Evolutionary conservation across 2,888 invertebrate species (phyloP), one percentile per base, ranked within the genome.

Genomic region (Nemurella pictetii): DNA sequence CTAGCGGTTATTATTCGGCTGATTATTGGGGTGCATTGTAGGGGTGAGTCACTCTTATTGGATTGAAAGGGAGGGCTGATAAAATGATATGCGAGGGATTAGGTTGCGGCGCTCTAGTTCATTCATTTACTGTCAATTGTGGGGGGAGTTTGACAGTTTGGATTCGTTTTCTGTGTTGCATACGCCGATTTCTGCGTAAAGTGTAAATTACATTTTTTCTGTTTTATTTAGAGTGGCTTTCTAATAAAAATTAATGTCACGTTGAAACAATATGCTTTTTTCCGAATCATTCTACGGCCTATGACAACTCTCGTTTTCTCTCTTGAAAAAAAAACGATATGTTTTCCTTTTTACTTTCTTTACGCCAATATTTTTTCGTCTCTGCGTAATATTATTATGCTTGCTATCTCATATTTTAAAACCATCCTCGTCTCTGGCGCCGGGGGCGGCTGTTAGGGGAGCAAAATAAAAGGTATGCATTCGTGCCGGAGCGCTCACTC

Each of bases 21-120:
- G 28, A 78, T 78, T 78, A 78, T 78, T 78, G 30, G 28, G 30
- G 78, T 30, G 75, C 7, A 12, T 7, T 7, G 30, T 29, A 9
- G 30, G 78, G 30, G 27, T 78, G 78, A 78, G 5, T 78, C 78
- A 78, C 30, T 78, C 78, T 78, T 78, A 78, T 75, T 75, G 75
- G 27, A 26, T 75, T 26, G 75, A 12, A 28, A 27, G 26, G 75
- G 26, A 9, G 28, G 28, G 25, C 20, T 25, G 27, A 9, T 25
- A n/a, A 75, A 75, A 75, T 75, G 75, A 75, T 75, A 75, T 75
- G 75, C 28, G 26, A 75, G 75, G 75, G 75, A 9, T 75, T 75
- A 75, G 20, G 25, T 73, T 73, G 5, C 4, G 20, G 73, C 73
- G 73, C n/a, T 73, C 5, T 9, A 20, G 75, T 0, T 75, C 5